phyloP scores from a whole-genome alignment of 2,113 vertebrate genomes.

The Lophotis ruficrista region DNA sequence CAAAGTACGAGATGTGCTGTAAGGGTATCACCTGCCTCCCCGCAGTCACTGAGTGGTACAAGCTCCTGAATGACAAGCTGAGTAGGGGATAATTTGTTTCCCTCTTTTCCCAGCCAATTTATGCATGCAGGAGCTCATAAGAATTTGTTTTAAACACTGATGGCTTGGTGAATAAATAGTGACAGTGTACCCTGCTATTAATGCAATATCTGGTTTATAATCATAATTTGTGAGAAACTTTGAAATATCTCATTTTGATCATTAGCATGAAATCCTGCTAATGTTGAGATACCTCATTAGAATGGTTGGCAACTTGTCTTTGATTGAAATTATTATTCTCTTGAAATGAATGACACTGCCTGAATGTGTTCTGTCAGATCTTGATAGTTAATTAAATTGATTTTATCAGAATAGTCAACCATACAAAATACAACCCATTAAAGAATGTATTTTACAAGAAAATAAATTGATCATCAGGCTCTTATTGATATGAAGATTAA shows the following conservation, averaged over 20 bases:
- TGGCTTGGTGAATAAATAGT: constrained; percentile 60
- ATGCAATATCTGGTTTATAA: constrained; percentile 55
- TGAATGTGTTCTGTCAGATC: constrained; percentile 71
- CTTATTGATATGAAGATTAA: constrained; percentile 59
- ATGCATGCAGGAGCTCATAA: constrained; percentile 13
- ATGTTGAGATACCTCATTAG: constrained; percentile 69
- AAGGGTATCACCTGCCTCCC: background rate
- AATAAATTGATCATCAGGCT: constrained; percentile 67
- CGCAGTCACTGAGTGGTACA: background rate
- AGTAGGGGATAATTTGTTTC: background rate
- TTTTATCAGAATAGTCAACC: constrained; percentile 74
- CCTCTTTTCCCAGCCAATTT: background rate
- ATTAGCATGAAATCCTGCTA: constrained; percentile 69
- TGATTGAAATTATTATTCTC: constrained; percentile 76
- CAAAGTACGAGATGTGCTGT: background rate
- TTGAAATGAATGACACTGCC: constrained; percentile 71
- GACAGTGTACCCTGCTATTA: constrained; percentile 68
- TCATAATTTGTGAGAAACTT: constrained; percentile 58
- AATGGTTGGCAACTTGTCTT: constrained; percentile 70
- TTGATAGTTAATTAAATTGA: constrained; percentile 75
- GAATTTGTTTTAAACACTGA: constrained; percentile 49
- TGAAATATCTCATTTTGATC: constrained; percentile 68
- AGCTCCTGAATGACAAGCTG: constrained; percentile 35
- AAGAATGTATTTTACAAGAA: constrained; percentile 68
- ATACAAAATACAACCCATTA: constrained; percentile 60